Evolutionary conservation across 2,888 invertebrate species (phyloP).

Genomic region (Seira sanloemensis): DNA sequence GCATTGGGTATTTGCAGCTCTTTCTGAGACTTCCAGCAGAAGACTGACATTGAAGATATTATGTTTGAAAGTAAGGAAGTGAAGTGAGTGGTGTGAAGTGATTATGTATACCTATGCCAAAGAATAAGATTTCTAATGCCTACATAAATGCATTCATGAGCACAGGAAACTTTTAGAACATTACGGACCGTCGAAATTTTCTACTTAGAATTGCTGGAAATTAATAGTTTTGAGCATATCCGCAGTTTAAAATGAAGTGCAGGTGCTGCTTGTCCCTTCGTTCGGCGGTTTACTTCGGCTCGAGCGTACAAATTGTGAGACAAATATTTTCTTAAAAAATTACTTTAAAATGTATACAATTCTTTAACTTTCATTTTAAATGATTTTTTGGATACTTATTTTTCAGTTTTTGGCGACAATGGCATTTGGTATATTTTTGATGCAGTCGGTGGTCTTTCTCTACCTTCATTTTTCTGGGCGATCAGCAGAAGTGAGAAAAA

Average conservation of each 20-base stretch:
- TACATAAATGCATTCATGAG: too few species aligned
- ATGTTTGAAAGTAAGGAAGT: background rate
- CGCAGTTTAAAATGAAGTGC: conserved; percentile 43
- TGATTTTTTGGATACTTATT: background rate
- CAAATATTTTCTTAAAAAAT: background rate
- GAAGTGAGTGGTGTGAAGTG: background rate
- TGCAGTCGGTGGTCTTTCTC: conserved; percentile 44
- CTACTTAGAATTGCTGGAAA: background rate
- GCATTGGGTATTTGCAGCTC: background rate
- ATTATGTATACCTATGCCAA: too few species aligned
- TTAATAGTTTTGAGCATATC: background rate
- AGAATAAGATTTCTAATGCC: too few species aligned
- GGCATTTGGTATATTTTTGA: conserved; percentile 51
- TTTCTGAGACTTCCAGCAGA: too few species aligned
- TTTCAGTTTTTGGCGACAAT: conserved; percentile 45
- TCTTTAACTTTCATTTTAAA: too few species aligned
- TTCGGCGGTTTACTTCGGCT: conserved; percentile 46
- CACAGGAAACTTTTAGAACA: too few species aligned
- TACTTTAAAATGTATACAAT: background rate
- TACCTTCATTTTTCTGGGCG: conserved; percentile 48
- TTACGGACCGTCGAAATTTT: too few species aligned
- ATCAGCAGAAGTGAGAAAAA: conserved; percentile 29
- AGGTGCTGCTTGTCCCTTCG: conserved; percentile 49
- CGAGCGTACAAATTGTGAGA: conserved; percentile 51
- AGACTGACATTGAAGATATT: background rate